A percentile compares a stretch with the other conserved stretches of the same genome.
phyloP scores from a whole-genome alignment of 2,113 vertebrate genomes.

The Boulengeromyrus knoepffleri region DNA sequence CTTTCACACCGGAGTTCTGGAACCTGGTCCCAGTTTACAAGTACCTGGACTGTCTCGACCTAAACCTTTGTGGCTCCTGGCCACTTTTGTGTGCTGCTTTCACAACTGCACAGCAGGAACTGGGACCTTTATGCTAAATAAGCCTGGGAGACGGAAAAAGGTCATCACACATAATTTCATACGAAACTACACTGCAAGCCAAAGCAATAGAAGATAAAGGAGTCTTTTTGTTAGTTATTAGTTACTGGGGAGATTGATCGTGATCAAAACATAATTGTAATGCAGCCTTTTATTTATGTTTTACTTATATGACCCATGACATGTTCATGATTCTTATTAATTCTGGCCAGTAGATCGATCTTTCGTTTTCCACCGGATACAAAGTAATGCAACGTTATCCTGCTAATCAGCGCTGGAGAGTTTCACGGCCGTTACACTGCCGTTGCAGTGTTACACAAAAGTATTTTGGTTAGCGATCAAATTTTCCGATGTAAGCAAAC shows the following conservation, averaged over 20 bases:
- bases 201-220: not conserved
- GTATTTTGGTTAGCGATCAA: no score
- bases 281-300: not conserved
- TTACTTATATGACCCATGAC: not conserved
- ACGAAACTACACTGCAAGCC: not conserved
- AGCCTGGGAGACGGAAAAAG: not conserved
- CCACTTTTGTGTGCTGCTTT: not conserved
- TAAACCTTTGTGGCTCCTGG: not conserved
- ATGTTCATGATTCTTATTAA: not conserved
- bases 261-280: not conserved
- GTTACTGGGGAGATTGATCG: not conserved
- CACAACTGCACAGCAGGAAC: not conserved
- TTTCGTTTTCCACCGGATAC: not conserved
- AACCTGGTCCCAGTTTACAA: not conserved
- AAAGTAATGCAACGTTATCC: not conserved
- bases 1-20: not conserved
- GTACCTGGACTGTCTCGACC: not conserved
- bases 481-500: not conserved
- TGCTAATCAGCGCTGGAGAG: not conserved
- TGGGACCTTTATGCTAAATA: not conserved
- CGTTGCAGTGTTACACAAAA: no score
- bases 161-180: not conserved
- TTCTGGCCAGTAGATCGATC: not conserved
- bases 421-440: no score
- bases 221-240: not conserved